Evolutionary conservation across 2,113 vertebrate genomes (phyloP), one percentile per base, ranked within the genome.

Genomic region (Ameiurus melas): DNA sequence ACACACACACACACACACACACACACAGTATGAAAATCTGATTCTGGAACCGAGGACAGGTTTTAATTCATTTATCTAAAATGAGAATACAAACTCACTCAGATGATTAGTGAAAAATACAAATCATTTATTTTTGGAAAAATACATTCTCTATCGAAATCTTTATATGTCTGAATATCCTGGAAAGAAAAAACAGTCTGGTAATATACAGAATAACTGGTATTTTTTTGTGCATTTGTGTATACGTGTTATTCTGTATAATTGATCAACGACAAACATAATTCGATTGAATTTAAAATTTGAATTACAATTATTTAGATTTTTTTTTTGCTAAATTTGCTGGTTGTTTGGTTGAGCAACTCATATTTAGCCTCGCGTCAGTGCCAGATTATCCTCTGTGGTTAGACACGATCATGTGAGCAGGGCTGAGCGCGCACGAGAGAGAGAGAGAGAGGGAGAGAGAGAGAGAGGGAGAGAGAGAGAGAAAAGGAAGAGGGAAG

Each of bases 1-100:
- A 9, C 9, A 66, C 57, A 66, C 57, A 87, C 10, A 88, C 60
- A 77, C n/a, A 62, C 9, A 78, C 22, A 88, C n/a, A 73, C 60
- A 83, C 36, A 39, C 81, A 62, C 30, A 12, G 16, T 1, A 10
- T 25, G 7, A 68, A 30, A 30, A 22, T 13, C 51, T 53, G 51
- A 53, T 53, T 53, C 51, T 53, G 51, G 1, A 62, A 62, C 7
- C 0, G 19, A 25, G 9, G 62, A 66, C 10, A 66, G 25, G 27
- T n/a, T 68, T 68, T n/a, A 66, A 33, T 17, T 70, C 14, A 70
- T 33, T 70, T 2, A 30, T 70, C 66, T 70, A 33, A 70, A 70
- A 16, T 33, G 66, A 17, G 16, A 33, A 51, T 16, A 78, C 20
- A 78, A 47, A 47, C 22, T 25, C 36, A 13, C 70, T 39, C 33